Conservation (phyloP, 2,888 invertebrate species). For the Chaetogeoica ovagalla region DNA sequence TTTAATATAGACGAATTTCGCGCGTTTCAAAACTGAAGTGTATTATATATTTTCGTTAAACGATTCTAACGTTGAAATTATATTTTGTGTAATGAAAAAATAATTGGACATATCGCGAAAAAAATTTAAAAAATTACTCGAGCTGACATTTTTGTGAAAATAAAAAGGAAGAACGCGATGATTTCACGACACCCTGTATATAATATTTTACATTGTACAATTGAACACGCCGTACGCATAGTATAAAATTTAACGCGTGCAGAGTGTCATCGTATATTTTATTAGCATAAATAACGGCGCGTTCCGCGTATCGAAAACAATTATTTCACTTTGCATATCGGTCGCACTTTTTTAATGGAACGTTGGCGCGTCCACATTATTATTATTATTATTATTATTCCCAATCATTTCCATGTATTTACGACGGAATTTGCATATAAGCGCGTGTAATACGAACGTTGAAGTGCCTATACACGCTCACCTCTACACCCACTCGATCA, state of each 20-base stretch:
- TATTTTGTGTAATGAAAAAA: too few species aligned
- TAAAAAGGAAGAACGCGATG: background rate
- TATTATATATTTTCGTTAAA: too few species aligned
- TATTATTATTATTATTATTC: conserved; percentile 21
- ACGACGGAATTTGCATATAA: conserved; percentile 34
- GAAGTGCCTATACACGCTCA: background rate
- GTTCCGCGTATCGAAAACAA: conserved; percentile 17
- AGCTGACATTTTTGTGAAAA: background rate
- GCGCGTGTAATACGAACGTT: background rate
- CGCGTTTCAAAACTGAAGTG: too few species aligned
- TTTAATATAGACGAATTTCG: too few species aligned
- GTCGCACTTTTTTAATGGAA: conserved; percentile 44
- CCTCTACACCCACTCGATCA: too few species aligned
- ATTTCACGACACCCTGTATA: background rate
- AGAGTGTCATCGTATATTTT: background rate
- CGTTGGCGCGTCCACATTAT: conserved; percentile 1
- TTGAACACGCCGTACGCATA: background rate
- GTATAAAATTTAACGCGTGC: background rate
- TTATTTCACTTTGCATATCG: conserved; percentile 38
- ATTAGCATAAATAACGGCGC: conserved; percentile 16
- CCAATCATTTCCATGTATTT: conserved; percentile 38
- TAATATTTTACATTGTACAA: background rate
- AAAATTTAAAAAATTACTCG: too few species aligned
- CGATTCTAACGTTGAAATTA: too few species aligned
- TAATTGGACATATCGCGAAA: too few species aligned